Evolutionary conservation across 2,888 invertebrate species (phyloP), one percentile per base, ranked within the genome.

Genomic region (Lymantria dispar): DNA sequence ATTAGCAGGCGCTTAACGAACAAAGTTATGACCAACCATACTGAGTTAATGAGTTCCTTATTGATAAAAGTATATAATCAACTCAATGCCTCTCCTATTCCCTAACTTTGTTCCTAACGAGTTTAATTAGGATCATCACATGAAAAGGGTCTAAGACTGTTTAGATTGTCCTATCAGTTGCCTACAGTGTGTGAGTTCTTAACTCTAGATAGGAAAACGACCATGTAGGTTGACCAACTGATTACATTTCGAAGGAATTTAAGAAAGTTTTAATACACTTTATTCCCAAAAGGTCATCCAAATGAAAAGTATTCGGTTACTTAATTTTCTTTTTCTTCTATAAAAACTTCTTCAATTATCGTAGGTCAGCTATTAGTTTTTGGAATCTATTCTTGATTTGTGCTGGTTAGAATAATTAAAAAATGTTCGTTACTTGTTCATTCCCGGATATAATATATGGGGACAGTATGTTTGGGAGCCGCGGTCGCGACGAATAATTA

Each of bases 111-210:
- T 37, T 9, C 22, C 43, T 49, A 58, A 52, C 47, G 48, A 50
- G 41, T 39, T 9, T 12, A 44, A n/a, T 14, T 41, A 43, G 22
- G 22, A 22, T 22, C 22, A 22, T 22, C 29, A 13, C 12, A 14
- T 15, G 9, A 33, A 33, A 44, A 46, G 51, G 40, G 46, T 45
- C 9, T 51, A 52, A 60, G 22, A 47, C 50, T 54, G 45, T 60
- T 65, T 56, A 57, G 52, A 52, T 55, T 52, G 22, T 49, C 39
- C 41, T 58, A 66, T 63, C 67, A 57, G 55, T 54, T 50, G 14
- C 45, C 47, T 43, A 30, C 64, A 54, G 45, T 52, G 37, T 53
- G 33, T 50, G 39, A 53, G 50, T 56, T 53, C 30, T 30, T 13
- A 29, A 37, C 36, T 42, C 41, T 22, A 29, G 36, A 33, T 33